phyloP scores from a whole-genome alignment of 2,113 vertebrate genomes.

The Mandrillus leucophaeus region DNA sequence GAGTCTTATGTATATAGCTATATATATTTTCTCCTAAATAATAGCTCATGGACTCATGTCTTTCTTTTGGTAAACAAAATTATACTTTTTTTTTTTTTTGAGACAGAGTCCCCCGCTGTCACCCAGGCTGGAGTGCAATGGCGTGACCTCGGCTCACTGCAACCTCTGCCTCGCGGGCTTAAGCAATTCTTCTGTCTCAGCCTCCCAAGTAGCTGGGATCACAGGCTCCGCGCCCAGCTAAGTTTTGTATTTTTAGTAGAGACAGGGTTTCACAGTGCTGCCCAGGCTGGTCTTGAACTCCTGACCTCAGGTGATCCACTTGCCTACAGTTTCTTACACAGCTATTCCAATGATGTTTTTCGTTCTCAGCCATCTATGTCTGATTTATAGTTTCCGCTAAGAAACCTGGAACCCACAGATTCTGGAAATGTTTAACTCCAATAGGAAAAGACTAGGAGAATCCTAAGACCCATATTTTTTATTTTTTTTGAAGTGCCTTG shows the following conservation, averaged over 20 bases:
- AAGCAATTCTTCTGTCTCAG: too few species aligned
- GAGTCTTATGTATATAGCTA: neutral
- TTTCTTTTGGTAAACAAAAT: neutral
- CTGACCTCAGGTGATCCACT: neutral
- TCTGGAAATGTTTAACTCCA: neutral
- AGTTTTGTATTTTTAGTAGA: too few species aligned
- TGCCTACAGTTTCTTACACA: neutral
- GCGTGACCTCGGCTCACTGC: too few species aligned
- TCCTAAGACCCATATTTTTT: neutral
- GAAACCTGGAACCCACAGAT: constrained; percentile 47
- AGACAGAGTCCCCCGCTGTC: too few species aligned
- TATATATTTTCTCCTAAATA: neutral
- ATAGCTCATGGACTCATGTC: neutral
- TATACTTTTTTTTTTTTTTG: neutral
- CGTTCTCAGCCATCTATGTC: neutral
- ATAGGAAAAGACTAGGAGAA: constrained; percentile 29
- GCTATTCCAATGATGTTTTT: neutral
- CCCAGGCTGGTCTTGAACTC: neutral
- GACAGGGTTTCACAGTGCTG: too few species aligned
- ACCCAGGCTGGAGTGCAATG: too few species aligned
- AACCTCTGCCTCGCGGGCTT: too few species aligned
- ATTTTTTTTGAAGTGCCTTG: neutral
- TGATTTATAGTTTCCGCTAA: constrained; percentile 35
- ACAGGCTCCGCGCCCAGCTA: too few species aligned
- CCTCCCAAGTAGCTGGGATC: too few species aligned